Base-by-base conservation (phyloP, 2,797 vertebrate genomes). In the Alosa sapidissima region DNA sequence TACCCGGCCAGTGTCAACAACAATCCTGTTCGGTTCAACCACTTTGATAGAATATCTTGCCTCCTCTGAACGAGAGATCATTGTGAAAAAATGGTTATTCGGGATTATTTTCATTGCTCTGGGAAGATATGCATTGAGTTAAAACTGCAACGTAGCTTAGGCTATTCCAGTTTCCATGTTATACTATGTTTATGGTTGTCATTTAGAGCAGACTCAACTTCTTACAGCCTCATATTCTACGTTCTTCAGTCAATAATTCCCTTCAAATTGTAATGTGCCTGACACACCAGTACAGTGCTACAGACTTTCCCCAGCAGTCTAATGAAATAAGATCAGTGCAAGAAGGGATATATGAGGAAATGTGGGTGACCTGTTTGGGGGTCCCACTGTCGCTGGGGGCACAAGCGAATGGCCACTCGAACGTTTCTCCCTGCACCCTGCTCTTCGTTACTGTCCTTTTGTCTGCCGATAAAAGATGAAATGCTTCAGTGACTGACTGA, bases 1-100 rank as follows among this genome's bases (percentile, higher is more conserved):
- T 81, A 92, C 91, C 86, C 89, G 87, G 85, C 90, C 90, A 86
- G 88, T 88, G 85, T 91, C 87, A 82, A 90, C 89, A 87, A 87
- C 82, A 54, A 92, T 83, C 82, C 84, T 85, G 87, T 89, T 92
- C 58, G 84, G 85, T 81, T 88, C 85, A 45, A 85, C 84, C 41
- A 90, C 90, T 85, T 88, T 86, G 81, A 92, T 85, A 19, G 86
- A 88, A 51, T 86, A 87, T 87, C 85, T 88, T 36, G 86, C 51
- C 45, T 88, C 88, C 62, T 83, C 87, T 88, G 48, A n/a, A 45
- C 28, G 28, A 72, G 60, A 62, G 28, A 78, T 83, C 19, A 82
- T 16, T 5, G 36, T 21, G 72, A 78, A 45, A 78, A 16, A 16
- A 8, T 78, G 16, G 36, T 45, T 21, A n/a, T 65, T 65, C 10